These are phyloP conservation scores for Cyaniris semiargus DNA, from an alignment of 2,888 invertebrate species.

Conservation along the genomic window DNA sequence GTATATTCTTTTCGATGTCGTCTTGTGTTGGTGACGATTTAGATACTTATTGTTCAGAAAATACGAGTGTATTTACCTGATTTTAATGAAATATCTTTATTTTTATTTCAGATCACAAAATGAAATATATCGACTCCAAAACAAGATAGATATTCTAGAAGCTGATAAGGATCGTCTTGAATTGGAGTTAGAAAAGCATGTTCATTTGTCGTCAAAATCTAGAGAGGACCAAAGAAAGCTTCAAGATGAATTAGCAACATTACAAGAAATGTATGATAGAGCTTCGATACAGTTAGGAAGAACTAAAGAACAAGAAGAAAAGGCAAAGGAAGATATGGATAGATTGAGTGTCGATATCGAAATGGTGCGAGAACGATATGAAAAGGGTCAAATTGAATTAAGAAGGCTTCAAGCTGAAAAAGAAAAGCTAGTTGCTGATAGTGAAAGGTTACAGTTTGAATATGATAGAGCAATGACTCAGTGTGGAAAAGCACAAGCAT, in stretches of 20 bases:
- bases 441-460: constrained; percentile 91
- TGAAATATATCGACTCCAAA: constrained; percentile 93
- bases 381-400: constrained; percentile 92
- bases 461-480: constrained; percentile 93
- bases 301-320: constrained; percentile 94
- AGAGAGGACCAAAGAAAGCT: constrained; percentile 92
- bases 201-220: constrained; percentile 87
- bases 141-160: constrained; percentile 92
- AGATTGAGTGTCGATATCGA: constrained; percentile 89
- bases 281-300: constrained; percentile 91
- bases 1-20: constrained; percentile 75
- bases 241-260: constrained; percentile 90
- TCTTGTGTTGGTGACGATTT: constrained; percentile 68
- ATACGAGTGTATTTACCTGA: constrained; percentile 36
- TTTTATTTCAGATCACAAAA: constrained; percentile 87
- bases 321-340: constrained; percentile 91
- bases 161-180: constrained; percentile 93
- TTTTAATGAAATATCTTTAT: constrained; percentile 30
- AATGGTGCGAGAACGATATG: constrained; percentile 92
- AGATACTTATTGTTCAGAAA: constrained; percentile 42
- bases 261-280: constrained; percentile 94
- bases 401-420: constrained; percentile 91
- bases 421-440: constrained; percentile 91
- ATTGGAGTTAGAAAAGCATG: constrained; percentile 92
- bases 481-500: constrained; percentile 90